Evolutionary conservation across 2,797 vertebrate genomes (phyloP).

Genomic region (Pangasius macronema): DNA sequence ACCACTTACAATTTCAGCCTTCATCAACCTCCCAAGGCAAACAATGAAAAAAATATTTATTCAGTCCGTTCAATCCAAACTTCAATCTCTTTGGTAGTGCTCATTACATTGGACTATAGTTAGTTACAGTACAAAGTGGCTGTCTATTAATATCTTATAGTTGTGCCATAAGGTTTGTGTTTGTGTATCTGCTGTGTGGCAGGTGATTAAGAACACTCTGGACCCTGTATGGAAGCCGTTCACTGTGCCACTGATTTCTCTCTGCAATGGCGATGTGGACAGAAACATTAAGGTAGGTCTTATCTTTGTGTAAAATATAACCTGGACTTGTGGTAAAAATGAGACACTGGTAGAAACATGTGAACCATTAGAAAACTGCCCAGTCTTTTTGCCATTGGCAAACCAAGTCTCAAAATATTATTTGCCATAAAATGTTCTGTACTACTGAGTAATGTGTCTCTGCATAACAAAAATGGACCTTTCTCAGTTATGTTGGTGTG

Average conservation of each 20-base stretch:
- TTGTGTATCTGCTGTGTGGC: constrained; percentile 32
- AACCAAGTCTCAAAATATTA: neutral
- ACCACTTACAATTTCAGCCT: neutral
- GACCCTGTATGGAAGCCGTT: constrained; percentile 95
- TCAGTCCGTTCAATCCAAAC: neutral
- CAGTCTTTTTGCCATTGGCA: neutral
- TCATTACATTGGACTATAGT: neutral
- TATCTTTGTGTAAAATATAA: neutral
- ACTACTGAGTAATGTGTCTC: neutral
- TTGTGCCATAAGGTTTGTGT: neutral
- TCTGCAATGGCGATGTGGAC: constrained; percentile 92
- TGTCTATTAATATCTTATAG: neutral
- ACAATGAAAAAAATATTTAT: neutral
- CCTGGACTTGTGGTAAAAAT: neutral
- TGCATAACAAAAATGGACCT: neutral
- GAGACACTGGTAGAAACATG: neutral
- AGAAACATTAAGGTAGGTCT: constrained; percentile 87
- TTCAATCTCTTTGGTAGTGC: neutral
- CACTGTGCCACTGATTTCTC: constrained; percentile 91
- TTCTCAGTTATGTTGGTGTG: neutral
- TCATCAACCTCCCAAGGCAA: neutral
- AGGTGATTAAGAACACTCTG: constrained; percentile 98
- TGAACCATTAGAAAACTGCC: neutral
- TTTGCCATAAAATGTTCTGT: neutral
- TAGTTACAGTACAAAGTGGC: neutral